Conservation (phyloP, 2,888 invertebrate genomes). For the Dicranocentrus wangi region DNA sequence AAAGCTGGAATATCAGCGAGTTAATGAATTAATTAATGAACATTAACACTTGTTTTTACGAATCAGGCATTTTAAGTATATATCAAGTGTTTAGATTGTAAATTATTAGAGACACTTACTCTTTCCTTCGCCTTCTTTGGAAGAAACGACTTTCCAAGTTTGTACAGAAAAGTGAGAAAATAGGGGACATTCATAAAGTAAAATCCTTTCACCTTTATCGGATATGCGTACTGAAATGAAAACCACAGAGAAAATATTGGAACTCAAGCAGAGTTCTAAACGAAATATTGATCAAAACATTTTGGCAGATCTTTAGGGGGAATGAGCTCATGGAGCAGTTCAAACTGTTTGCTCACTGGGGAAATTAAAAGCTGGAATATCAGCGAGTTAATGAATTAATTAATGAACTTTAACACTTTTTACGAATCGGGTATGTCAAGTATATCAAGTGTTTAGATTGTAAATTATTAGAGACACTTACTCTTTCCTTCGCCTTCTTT, state of each 20-base stretch:
- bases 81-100: too few species aligned
- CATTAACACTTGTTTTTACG: too few species aligned
- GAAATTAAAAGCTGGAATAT: constrained; percentile 23
- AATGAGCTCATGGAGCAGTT: too few species aligned
- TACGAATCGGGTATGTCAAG: too few species aligned
- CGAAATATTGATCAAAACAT: too few species aligned
- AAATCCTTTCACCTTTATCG: background rate
- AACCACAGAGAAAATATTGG: too few species aligned
- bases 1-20: constrained; percentile 3
- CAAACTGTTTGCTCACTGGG: constrained; percentile 13
- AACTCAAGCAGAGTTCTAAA: too few species aligned
- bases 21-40: background rate
- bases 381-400: background rate
- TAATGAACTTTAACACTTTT: background rate
- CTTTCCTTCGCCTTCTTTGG: background rate
- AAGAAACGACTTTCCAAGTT: background rate
- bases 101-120: too few species aligned
- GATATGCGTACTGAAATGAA: background rate
- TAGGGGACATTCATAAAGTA: background rate
- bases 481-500: background rate
- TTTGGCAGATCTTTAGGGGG: constrained; percentile 10
- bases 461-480: too few species aligned
- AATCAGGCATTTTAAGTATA: too few species aligned
- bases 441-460: too few species aligned
- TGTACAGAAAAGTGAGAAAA: background rate